Base-by-base conservation (phyloP, 2,888 invertebrate genomes). In the Acrobasis consociella region DNA sequence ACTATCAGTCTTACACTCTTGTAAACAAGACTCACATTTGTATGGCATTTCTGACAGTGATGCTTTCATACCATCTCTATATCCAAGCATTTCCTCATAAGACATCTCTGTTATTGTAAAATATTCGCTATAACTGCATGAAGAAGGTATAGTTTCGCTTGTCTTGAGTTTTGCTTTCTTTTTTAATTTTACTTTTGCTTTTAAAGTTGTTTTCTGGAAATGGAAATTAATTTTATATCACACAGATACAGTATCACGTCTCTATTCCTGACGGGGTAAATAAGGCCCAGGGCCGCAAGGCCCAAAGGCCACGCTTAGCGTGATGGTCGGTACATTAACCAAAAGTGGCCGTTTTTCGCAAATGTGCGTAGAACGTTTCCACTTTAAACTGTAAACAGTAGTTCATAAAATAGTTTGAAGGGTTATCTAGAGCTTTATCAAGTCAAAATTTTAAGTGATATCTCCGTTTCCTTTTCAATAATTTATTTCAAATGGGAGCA, bases 1-100 rank as follows among this genome's bases (percentile, higher is more conserved):
- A 50, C 59, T 68, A 58, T 75, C 62, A 64, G 56, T 72, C 13
- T 69, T 67, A 74, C 80, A 86, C 0, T 16, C 67, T 64, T 73
- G 64, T 9, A 81, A 58, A 76, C 88, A 87, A 37, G 69, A 72
- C 2, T 80, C 74, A 78, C 88, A 87, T 73, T 82, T 84, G 65
- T 68, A 75, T 1, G 49, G n/a, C 0, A 74, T 72, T 49, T 67
- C 62, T 0, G 67, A 42, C 66, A 69, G 53, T 0, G 46, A 67
- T 58, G 64, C 63, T 60, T 69, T 78, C 17, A 58, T 76, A 50
- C 62, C 66, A 9, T 62, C 66, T 46, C 73, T 70, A 49, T 71
- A 69, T n/a, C 73, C 69, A 8, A 65, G 58, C 62, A 81, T 71
- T 52, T 82, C 82, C 15, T 56, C 62, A 31, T 77, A 76, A 65